Base-by-base conservation (phyloP, 2,888 invertebrate species). In the Hylaea fasciaria region DNA sequence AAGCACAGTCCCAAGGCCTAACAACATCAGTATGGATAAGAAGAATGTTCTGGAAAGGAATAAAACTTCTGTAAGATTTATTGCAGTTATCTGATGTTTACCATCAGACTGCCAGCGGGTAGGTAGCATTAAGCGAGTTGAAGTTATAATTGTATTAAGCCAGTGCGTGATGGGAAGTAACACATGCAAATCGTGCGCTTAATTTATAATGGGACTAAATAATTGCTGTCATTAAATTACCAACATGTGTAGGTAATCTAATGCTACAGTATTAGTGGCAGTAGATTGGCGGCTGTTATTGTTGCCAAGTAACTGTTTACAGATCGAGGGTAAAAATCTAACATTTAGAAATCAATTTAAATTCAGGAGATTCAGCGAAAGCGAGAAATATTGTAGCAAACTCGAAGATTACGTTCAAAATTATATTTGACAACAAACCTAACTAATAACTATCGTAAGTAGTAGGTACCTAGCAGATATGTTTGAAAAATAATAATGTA, bases 21-120 rank as follows among this genome's bases (percentile, higher is more conserved):
- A 76, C 41, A 91, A 76, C 40, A 91, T 73, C 35, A 86, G 62
- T 54, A 92, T 67, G 28, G 84, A 89, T 41, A 91, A 78, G 82
- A 92, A 91, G 65, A 92, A 91, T 62, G 92, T 84, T 66, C 92
- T 92, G 87, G 2, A 89, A 85, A 62, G 69, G 67, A 65, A 64
- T 29, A 14, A 13, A n/a, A n/a, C 9, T 7, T 7, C 7, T 32
- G 10, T 32, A 9, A 32, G 32, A 32, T 32, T 32, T 7, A 32
- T 9, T 32, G 32, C 32, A 32, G 1, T 32, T 32, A 32, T 32
- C 32, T 32, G 32, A 9, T 7, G 32, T 32, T 32, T 32, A 22
- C n/a, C 14, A 41, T 16, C 16, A 10, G 14, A 41, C 41, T 16
- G n/a, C n/a, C n/a, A n/a, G n/a, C n/a, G n/a, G n/a, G n/a, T n/a